Base-by-base conservation (phyloP, 2,888 invertebrate species). In the Oxyteleia sp. region DNA sequence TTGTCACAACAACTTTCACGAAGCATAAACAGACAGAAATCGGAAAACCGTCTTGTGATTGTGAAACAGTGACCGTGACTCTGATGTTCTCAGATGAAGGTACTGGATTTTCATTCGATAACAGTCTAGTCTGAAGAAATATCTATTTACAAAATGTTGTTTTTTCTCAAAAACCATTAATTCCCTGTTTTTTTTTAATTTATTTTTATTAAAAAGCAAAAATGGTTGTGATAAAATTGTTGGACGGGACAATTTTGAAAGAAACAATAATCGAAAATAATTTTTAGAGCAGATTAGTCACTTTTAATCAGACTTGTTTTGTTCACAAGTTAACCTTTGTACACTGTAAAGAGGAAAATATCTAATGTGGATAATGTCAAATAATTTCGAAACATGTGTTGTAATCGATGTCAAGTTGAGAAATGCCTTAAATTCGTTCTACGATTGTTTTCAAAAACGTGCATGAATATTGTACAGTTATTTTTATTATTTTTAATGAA, bases 1-100 rank as follows among this genome's bases (percentile, higher is more conserved):
- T 38, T 38, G 11, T 38, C 11, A 4, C 13, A 3, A 8, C 4
- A 38, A 16, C 43, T 61, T 41, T 43, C 61, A 32, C 47, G 18
- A 8, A 4, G 43, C 4, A 13, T 10, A 43, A 10, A 15, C 29
- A 29, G 7, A 32, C 13, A 5, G 16, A 35, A 61, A 35, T 63
- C 32, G n/a, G 45, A 16, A 43, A 16, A 43, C 4, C 43, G 16
- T 43, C 41, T 18, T 55, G 45, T 32, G 63, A 45, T 43, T 20
- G n/a, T n/a, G 55, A 74, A 74, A 55, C 74, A 74, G 63, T 74
- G 74, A 74, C 74, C 74, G 55, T 74, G 74, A 74, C 63, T 74
- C 74, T 63, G 63, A 55, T 45, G 63, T 63, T 64, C 55, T 45
- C 29, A 29, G 16, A n/a, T 41, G 51, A 11, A 51, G 49, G 49